These are phyloP conservation scores for Dasysyrphus tricinctus DNA, from an alignment of 2,888 invertebrate genomes.

Conservation along the genomic window DNA sequence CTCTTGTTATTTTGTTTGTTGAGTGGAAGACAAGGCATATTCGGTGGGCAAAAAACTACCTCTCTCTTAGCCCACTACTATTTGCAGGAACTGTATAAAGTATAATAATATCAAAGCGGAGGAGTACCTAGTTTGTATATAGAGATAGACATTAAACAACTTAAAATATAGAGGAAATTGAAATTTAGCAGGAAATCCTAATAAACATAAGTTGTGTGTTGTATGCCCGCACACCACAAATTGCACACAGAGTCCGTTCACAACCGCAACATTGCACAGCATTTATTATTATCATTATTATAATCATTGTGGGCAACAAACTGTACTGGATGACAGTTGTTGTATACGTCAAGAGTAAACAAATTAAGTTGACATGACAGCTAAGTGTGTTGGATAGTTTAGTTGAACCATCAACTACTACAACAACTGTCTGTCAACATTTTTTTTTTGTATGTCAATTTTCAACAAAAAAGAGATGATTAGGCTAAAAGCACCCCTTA, in stretches of 20 bases:
- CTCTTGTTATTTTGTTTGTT: conserved; percentile 44
- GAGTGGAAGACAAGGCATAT: conserved; percentile 13
- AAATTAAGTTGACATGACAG: conserved; percentile 71
- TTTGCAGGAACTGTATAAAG: conserved; percentile 17
- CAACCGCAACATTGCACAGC: conserved; percentile 64
- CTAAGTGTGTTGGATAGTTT: conserved; percentile 37
- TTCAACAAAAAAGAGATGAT: conserved; percentile 5
- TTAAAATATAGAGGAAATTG: conserved; percentile 68
- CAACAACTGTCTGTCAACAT: conserved; percentile 25
- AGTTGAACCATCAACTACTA: conserved; percentile 8
- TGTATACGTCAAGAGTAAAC: conserved; percentile 47
- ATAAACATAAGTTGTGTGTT: conserved; percentile 70
- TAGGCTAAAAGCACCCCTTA: background rate
- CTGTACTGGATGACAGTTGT: conserved; percentile 18
- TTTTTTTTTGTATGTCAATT: conserved; percentile 17
- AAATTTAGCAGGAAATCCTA: conserved; percentile 75
- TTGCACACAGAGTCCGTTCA: conserved; percentile 43
- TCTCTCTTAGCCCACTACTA: conserved; percentile 17
- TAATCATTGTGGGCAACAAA: conserved; percentile 49
- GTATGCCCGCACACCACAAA: conserved; percentile 58
- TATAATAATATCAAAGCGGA: conserved; percentile 17
- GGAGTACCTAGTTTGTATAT: conserved; percentile 14
- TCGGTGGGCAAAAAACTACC: background rate
- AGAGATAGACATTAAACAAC: conserved; percentile 8
- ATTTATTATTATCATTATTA: conserved; percentile 35